These are phyloP conservation scores for Pristionchus exspectatus DNA, from an alignment of 2,888 invertebrate genomes.

Conservation along the genomic window DNA sequence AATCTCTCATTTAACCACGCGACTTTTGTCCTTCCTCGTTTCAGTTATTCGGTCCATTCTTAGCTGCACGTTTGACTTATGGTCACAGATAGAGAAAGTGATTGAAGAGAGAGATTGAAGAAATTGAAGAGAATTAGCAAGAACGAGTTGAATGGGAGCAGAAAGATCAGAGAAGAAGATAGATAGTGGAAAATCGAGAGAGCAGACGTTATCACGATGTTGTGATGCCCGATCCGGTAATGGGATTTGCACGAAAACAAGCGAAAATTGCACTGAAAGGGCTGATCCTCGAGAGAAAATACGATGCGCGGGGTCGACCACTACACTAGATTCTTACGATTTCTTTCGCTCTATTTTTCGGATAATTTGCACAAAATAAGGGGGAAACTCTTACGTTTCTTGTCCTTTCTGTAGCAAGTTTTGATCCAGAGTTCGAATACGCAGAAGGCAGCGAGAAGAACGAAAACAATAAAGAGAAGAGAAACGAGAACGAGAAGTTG, in stretches of 20 bases:
- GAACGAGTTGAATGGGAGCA: constrained; percentile 2
- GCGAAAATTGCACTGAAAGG: neutral
- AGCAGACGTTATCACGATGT: neutral
- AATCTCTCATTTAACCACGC: neutral
- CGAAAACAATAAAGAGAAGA: constrained; percentile 40
- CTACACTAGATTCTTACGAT: neutral
- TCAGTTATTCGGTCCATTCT: neutral
- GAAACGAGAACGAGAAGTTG: constrained; percentile 47
- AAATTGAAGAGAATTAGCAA: neutral
- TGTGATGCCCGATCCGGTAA: constrained; percentile 5
- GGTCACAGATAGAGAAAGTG: neutral
- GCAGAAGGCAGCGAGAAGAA: constrained; percentile 53
- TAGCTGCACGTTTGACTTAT: constrained; percentile 12
- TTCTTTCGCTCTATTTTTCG: neutral
- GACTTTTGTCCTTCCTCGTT: neutral
- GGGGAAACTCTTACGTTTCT: neutral
- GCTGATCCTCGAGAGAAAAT: neutral
- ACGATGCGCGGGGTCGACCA: neutral
- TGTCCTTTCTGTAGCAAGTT: constrained; percentile 50
- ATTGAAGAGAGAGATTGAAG: neutral
- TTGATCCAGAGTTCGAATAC: constrained; percentile 52
- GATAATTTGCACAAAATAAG: neutral
- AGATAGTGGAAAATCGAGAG: neutral
- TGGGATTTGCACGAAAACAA: neutral
- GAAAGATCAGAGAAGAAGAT: neutral